Percentiles rank a stretch among this genome's conserved stretches.
Conservation (phyloP, 2,797 vertebrate genomes). For the Peromyscus nudipes region DNA sequence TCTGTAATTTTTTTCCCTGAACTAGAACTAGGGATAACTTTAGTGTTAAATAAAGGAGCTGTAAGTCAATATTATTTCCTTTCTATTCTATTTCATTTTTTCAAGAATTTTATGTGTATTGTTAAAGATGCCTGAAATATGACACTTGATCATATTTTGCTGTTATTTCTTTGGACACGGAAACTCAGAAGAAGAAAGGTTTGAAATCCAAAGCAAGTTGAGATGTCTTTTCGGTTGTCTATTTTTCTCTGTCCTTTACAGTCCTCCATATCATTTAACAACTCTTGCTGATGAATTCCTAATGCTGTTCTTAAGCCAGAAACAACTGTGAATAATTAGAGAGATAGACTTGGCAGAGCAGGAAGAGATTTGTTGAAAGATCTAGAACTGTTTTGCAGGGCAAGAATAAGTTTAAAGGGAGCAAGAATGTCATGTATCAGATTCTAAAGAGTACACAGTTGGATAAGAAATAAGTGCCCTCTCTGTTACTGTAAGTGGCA, state of each 20-base stretch:
- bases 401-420: neutral
- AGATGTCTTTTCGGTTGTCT: neutral
- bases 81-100: neutral
- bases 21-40: neutral
- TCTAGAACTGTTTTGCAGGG: neutral
- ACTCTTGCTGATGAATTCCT: neutral
- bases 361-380: conserved; percentile 1
- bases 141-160: neutral
- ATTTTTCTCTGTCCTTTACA: neutral
- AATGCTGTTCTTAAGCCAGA: neutral
- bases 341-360: neutral
- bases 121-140: conserved; percentile 12
- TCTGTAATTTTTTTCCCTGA: neutral
- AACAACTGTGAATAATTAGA: neutral
- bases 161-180: neutral
- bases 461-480: neutral
- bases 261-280: neutral
- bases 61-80: neutral
- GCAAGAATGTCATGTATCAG: neutral
- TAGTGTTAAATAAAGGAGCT: neutral
- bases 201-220: neutral
- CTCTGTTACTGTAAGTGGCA: neutral
- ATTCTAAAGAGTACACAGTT: neutral
- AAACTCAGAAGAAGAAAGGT: neutral
- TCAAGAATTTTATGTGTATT: neutral